Base-by-base conservation (phyloP, 1,140 invertebrate genomes). In the Pinna nobilis region DNA sequence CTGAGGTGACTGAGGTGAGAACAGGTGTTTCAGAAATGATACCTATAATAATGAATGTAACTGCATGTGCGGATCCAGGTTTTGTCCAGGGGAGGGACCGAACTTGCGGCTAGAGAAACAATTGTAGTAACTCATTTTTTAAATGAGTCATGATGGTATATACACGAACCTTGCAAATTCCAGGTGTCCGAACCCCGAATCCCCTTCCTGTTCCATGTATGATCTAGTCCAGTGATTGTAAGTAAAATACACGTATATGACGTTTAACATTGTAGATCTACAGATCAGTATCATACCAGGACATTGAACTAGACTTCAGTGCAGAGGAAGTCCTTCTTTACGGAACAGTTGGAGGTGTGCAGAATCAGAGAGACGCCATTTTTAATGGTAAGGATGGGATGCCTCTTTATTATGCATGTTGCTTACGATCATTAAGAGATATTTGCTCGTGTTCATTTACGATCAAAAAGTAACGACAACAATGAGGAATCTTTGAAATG, bases 291-390 rank as follows among this genome's bases (percentile, higher is more conserved):
- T 41, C 64, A 15, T 81, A 81, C 55, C 53, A 74, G 25, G 79
- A 81, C 41, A 71, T 53, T 25, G 32, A 35, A 3, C 18, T 76
- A 13, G 51, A 61, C 30, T 69, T 81, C 37, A 50, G 60, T 33
- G 64, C 69, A 15, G 79, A 81, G 11, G 76, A 78, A 35, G 25
- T 81, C 2, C 66, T 78, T 32, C 63, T 81, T 0, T 68, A 81
- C 33, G 79, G 79, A 3, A 59, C 79, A 9, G 50, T 72, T 28
- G 74, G 71, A 18, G 69, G 75, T 25, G 49, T 71, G 1, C 30
- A 59, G 1, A 74, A 50, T 44, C 79, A 81, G 51, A 33, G 79
- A 35, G 44, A 74, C 18, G 66, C 74, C n/a, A 39, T 81, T n/a
- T 81, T 81, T 53, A 76, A 57, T 61, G 76, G 78, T 79, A 20